phyloP scores from a whole-genome alignment of 2,113 vertebrate genomes.

The Lepisosteus osseus region DNA sequence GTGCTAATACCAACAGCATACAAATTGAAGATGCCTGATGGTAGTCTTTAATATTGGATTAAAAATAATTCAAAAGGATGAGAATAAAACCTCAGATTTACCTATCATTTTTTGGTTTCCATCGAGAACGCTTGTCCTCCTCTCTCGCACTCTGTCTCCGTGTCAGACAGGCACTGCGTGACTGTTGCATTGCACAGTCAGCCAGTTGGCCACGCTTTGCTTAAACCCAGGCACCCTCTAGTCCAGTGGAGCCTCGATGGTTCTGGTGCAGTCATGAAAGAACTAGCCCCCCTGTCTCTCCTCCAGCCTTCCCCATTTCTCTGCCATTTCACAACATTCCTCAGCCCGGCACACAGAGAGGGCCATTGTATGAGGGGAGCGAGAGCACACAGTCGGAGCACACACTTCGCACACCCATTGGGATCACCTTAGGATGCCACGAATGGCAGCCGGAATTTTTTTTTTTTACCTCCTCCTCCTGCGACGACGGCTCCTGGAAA shows the following conservation, averaged over 20 bases:
- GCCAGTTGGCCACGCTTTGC: slow-evolving; percentile 16
- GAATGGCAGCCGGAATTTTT: slow-evolving; percentile 22
- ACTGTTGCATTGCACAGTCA: not conserved
- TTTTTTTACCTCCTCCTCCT: slow-evolving; percentile 10
- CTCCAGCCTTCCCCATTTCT: slow-evolving; percentile 30
- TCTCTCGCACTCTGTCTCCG: not conserved
- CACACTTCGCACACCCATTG: slow-evolving; percentile 38
- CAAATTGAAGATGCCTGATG: too few relatives aligned
- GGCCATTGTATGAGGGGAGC: slow-evolving; percentile 55
- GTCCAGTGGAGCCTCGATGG: slow-evolving; percentile 52
- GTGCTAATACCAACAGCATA: too few relatives aligned
- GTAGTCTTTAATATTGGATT: too few relatives aligned
- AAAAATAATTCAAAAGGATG: too few relatives aligned
- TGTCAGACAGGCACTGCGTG: not conserved
- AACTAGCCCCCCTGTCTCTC: slow-evolving; percentile 19
- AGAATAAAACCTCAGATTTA: not conserved
- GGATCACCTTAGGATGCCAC: slow-evolving; percentile 60
- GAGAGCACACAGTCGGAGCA: slow-evolving; percentile 38
- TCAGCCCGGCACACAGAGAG: slow-evolving; percentile 55
- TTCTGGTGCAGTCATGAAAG: slow-evolving; percentile 39
- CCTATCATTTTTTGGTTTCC: not conserved
- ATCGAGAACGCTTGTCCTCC: not conserved
- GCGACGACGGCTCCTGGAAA: slow-evolving; percentile 40
- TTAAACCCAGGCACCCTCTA: slow-evolving; percentile 46
- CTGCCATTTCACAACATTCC: slow-evolving; percentile 61